Base-by-base conservation (phyloP, 1,140 invertebrate genomes). In the Zaprionus ghesquierei region DNA sequence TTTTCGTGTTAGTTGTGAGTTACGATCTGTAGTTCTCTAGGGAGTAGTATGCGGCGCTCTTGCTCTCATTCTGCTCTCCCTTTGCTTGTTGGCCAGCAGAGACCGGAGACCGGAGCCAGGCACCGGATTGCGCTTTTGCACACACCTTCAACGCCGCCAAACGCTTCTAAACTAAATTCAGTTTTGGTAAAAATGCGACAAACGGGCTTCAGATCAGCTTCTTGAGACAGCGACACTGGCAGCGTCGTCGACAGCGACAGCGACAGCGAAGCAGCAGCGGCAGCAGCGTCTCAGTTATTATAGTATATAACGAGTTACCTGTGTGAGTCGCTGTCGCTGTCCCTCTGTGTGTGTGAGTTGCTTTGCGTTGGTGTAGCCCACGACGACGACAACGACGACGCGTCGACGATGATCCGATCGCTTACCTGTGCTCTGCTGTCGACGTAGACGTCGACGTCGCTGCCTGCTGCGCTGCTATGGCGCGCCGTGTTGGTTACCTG, bases 141-240 rank as follows among this genome's bases (percentile, higher is more conserved):
- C 79, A 87, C 89, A 90, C 87, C 87, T 90, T 86, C 82, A 79
- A 90, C 82, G 82, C 84, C 84, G 84, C 87, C 87, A 90, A 90
- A 90, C 87, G 89, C 87, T 89, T 89, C 87, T 84, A 90, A 90
- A 90, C 87, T 90, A 90, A 90, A 84, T 90, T 90, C 78, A 89
- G 89, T 90, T 90, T 90, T 86, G 86, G 86, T 90, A 79, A 86
- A 89, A 90, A 90, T 78, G 78, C 81, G 87, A 87, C 81, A 90
- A 90, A 87, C 86, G 86, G 84, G 86, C 86, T 87, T 64, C 81
- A 87, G 86, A 90, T 90, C 86, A 89, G 79, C 78, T 89, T 89
- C 85, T 89, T 85, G 85, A 89, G 81, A 89, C 85, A 56, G 18
- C 22, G 46, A 12, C 61, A 23, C 18, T 18, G 53, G 12, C 51